Conservation (phyloP, 2,797 vertebrate species). For the Parotocinclus haroldoi region DNA sequence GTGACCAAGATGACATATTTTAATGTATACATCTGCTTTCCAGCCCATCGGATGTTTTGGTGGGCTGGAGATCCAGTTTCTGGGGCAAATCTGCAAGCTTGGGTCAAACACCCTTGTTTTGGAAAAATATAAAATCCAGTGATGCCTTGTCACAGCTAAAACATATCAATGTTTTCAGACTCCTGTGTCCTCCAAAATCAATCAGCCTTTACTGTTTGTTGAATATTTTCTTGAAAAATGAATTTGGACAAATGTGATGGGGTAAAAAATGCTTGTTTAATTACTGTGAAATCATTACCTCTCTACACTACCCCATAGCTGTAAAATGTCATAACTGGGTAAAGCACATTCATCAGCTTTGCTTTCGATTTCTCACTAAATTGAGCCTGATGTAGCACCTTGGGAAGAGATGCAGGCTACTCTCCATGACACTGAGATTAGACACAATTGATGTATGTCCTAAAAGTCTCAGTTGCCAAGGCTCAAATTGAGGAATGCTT, state of each 20-base stretch:
- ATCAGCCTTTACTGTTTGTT: no score
- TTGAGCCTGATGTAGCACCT: conserved; percentile 57
- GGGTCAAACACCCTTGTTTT: conserved; percentile 9
- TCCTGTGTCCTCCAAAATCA: no score
- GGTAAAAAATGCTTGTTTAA: no score
- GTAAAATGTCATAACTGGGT: conserved; percentile 22
- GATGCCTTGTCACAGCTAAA: background rate
- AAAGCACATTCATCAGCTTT: conserved; percentile 51
- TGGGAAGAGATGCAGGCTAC: conserved; percentile 71
- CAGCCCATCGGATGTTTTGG: conserved; percentile 32
- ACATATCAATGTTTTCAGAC: no score
- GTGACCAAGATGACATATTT: conserved; percentile 28
- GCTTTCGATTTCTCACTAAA: conserved; percentile 57
- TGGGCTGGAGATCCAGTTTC: conserved; percentile 10
- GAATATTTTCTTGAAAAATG: conserved; percentile 2
- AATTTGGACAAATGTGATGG: no score
- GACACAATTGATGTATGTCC: conserved; percentile 69
- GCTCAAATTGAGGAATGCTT: conserved; percentile 76
- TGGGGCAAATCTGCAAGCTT: conserved; percentile 11
- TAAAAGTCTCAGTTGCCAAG: conserved; percentile 79
- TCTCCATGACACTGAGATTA: conserved; percentile 77
- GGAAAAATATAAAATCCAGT: no score
- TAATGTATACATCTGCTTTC: conserved; percentile 32
- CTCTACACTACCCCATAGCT: no score
- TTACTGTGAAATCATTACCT: no score